Percentiles rank a stretch among this genome's conserved stretches.
Conservation (phyloP, 2,113 vertebrate genomes). For the Hydrolagus affinis region DNA sequence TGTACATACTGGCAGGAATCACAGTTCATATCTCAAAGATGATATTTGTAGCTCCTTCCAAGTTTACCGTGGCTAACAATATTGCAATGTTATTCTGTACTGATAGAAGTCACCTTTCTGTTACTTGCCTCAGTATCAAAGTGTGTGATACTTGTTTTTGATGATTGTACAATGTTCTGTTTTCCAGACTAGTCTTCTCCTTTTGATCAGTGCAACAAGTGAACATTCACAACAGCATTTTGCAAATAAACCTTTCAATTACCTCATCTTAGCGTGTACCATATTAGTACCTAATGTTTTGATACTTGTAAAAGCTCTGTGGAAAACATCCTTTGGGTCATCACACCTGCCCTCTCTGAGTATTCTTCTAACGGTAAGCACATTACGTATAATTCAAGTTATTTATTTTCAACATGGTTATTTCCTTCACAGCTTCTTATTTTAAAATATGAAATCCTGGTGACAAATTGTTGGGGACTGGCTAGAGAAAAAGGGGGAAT, state of each 20-base stretch:
- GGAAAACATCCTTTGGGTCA: constrained; percentile 20
- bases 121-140: too few relatives aligned
- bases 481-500: not conserved
- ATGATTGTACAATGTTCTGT: not conserved
- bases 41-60: too few relatives aligned
- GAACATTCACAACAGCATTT: not conserved
- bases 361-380: constrained; percentile 14
- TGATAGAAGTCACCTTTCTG: not conserved
- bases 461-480: too few relatives aligned
- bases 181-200: constrained; percentile 23
- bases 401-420: too few relatives aligned
- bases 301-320: not conserved
- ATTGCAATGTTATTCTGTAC: not conserved
- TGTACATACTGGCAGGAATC: too few relatives aligned
- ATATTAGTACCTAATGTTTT: constrained; percentile 8
- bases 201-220: constrained; percentile 20
- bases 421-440: too few relatives aligned
- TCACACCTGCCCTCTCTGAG: not conserved
- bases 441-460: too few relatives aligned
- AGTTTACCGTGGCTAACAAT: too few relatives aligned
- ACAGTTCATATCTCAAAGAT: too few relatives aligned
- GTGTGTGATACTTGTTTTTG: not conserved
- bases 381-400: not conserved
- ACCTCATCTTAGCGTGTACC: constrained; percentile 3
- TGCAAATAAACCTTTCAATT: constrained; percentile 17